These are phyloP conservation scores for Tyto alba DNA, from an alignment of 2,113 vertebrate genomes.

Conservation along the genomic window DNA sequence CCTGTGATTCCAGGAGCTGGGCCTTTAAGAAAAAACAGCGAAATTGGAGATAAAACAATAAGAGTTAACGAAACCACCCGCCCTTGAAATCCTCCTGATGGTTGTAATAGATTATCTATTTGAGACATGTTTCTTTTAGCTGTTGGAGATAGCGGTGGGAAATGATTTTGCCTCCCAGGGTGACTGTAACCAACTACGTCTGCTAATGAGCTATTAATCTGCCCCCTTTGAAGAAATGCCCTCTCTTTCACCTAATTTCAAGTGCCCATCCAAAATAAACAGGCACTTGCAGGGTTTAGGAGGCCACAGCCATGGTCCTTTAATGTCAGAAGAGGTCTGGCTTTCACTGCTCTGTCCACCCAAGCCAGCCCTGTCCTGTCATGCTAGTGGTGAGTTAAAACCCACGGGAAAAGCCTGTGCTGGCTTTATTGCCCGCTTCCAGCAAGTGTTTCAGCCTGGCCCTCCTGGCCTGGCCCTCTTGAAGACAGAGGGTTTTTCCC, in stretches of 20 bases:
- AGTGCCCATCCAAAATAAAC: neutral
- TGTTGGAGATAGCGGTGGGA: slow-evolving; percentile 40
- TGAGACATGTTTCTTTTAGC: slow-evolving; percentile 45
- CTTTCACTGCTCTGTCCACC: neutral
- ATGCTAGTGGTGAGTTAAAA: fast-evolving
- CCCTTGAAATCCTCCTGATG: slow-evolving; percentile 43
- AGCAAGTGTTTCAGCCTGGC: neutral
- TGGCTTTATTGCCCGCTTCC: neutral
- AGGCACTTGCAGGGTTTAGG: neutral
- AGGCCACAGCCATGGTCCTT: neutral
- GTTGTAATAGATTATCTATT: slow-evolving; percentile 61
- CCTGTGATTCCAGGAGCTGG: neutral
- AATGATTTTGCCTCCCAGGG: slow-evolving; percentile 27
- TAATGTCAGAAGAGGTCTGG: neutral
- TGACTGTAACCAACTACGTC: slow-evolving; percentile 16
- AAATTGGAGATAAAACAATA: neutral
- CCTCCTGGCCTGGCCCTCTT: neutral
- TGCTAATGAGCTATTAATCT: slow-evolving; percentile 42
- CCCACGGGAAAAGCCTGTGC: neutral
- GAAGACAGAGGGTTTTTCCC: neutral
- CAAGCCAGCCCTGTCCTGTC: neutral
- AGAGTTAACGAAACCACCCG: slow-evolving; percentile 25
- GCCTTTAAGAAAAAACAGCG: slow-evolving; percentile 31
- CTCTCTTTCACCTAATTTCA: neutral
- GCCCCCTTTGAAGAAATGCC: neutral